Evolutionary conservation across 2,888 invertebrate species (phyloP), one percentile per base, ranked within the genome.

Genomic region (Eupithecia subfuscata): DNA sequence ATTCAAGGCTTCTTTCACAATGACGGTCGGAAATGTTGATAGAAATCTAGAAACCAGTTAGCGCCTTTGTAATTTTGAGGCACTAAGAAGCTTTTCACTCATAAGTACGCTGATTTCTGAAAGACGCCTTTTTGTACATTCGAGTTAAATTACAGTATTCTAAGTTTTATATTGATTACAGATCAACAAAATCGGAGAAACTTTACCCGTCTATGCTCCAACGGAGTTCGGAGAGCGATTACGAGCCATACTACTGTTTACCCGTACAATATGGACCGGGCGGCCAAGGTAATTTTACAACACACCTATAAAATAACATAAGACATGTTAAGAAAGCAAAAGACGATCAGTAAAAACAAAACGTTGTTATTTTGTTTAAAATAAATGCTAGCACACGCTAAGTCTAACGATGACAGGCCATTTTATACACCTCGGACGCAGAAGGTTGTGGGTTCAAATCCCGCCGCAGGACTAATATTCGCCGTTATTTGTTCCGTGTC

Each of bases 151-250:
- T 25, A 40, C 68, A 22, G 5, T 22, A 40, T 43, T 43, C 37
- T 68, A 52, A 74, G 40, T 14, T 14, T 37, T 74, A 22, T 73
- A 77, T 70, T 79, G 43, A 69, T 92, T 91, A 12, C 96, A 98
- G 98, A 92, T 99, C 99, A 64, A 98, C 98, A 25, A 98, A 98
- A 93, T 99, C 98, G 14, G 98, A 99, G 91, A 98, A 98, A 93
- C 95, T 98, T 89, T 98, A 98, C 91, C 98, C 98, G 52, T 98
- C 98, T 78, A 98, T 98, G 98, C 93, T 98, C 85, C 98, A 97
- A 84, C 95, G 97, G 79, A 97, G 97, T 86, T 96, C 97, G 83
- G 96, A 98, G 85, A 97, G 97, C 77, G 98, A 98, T 89, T 96
- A 97, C 80, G 98, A 98, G 88, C 97, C 98, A 0, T 98, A 98